Percentiles rank a stretch among this genome's conserved stretches.
phyloP scores from a whole-genome alignment of 2,888 invertebrate genomes.

The Ophion obscuratus region DNA sequence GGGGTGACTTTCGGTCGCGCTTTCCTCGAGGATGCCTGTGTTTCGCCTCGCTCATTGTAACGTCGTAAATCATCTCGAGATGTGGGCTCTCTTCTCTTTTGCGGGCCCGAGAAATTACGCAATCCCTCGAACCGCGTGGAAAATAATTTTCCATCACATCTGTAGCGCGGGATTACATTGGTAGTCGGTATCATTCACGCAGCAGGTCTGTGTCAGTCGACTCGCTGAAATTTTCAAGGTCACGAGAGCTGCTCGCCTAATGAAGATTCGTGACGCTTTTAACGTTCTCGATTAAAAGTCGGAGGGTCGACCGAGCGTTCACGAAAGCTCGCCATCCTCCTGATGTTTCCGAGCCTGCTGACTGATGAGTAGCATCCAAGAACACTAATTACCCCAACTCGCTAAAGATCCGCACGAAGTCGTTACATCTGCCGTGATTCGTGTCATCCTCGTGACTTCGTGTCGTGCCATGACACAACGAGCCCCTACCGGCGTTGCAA shows the following conservation, averaged over 20 bases:
- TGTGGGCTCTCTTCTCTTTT: neutral
- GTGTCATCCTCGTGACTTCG: conserved; percentile 48
- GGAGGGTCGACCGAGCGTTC: conserved; percentile 70
- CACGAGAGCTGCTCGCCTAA: conserved; percentile 70
- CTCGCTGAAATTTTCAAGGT: conserved; percentile 34
- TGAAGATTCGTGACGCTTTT: conserved; percentile 77
- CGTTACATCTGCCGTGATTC: conserved; percentile 72
- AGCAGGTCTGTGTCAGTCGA: neutral
- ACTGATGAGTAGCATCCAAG: conserved; percentile 79
- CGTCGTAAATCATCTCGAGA: conserved; percentile 56
- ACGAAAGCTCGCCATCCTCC: conserved; percentile 12
- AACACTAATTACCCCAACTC: conserved; percentile 79
- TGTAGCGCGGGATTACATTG: conserved; percentile 55
- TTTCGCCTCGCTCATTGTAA: conserved; percentile 31
- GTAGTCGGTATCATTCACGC: conserved; percentile 7
- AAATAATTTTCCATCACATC: conserved; percentile 43
- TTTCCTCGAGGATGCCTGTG: conserved; percentile 36
- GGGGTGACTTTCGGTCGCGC: conserved; percentile 43
- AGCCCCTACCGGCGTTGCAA: conserved; percentile 25
- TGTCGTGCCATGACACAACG: conserved; percentile 38
- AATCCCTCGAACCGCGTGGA: conserved; percentile 18
- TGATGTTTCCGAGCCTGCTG: conserved; percentile 68
- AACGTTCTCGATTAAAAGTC: conserved; percentile 71
- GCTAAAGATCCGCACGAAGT: conserved; percentile 75
- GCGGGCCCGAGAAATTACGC: conserved; percentile 38